Evolutionary conservation across 92 coral and sea anemone species (phyloP).

Genomic region (Hydrozoanthus gracilis): DNA sequence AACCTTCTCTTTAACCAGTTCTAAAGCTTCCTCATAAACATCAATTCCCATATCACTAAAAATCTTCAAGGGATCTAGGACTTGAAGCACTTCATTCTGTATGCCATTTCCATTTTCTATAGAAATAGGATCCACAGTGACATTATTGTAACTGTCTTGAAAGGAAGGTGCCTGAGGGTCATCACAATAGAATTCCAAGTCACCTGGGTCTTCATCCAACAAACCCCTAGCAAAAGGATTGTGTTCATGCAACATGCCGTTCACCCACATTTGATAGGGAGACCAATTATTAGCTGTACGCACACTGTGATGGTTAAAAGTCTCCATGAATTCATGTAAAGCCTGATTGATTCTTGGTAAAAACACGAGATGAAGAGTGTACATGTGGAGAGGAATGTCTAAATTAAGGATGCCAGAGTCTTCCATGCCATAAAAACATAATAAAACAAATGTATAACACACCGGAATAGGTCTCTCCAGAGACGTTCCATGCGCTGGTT

Average conservation of each 20-base stretch:
- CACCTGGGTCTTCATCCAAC: slow-evolving; percentile 43
- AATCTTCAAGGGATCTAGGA: slow-evolving; percentile 6
- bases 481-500: too few relatives aligned
- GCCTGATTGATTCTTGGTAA: too few relatives aligned
- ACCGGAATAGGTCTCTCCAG: too few relatives aligned
- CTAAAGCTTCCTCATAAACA: slow-evolving; percentile 34
- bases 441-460: too few relatives aligned
- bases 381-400: too few relatives aligned
- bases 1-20: not conserved
- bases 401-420: too few relatives aligned
- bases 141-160: slow-evolving; percentile 21
- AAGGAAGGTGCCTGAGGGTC: slow-evolving; percentile 44
- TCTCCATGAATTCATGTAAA: too few relatives aligned
- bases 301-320: too few relatives aligned
- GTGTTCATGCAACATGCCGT: slow-evolving; percentile 48
- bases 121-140: slow-evolving; percentile 7
- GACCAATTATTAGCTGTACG: slow-evolving; percentile 55
- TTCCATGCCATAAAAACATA: too few relatives aligned
- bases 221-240: slow-evolving; percentile 26
- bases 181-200: slow-evolving; percentile 45
- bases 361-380: too few relatives aligned
- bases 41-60: slow-evolving; percentile 45
- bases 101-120: slow-evolving; percentile 21
- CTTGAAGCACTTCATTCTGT: not conserved
- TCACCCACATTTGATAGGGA: slow-evolving; percentile 52